Base-by-base conservation (phyloP, 2,797 vertebrate genomes). In the Microcaecilia unicolor region DNA sequence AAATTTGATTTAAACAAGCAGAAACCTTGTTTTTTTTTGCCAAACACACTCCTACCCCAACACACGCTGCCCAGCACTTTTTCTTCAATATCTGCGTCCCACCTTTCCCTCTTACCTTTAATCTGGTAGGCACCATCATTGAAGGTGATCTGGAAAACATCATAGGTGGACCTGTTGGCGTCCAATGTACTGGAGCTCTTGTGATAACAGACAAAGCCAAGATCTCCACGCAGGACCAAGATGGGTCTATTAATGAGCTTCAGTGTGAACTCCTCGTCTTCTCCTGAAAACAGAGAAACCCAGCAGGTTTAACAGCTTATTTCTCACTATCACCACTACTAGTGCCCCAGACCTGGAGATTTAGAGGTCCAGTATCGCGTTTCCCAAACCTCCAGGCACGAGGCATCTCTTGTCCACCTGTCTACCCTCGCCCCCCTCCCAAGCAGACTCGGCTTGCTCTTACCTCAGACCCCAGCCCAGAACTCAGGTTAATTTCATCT, bases 161-260 rank as follows among this genome's bases (percentile, higher is more conserved):
- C 93, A 5, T 97, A 97, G 60, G 87, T 59, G 0, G 95, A 97
- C 55, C 95, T 88, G 69, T 90, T 92, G 70, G 88, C 88, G 9
- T 99, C 92, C 53, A 99, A 76, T 6, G 86, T 86, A 67, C 89
- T 93, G 47, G 94, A 95, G 72, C 80, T 88, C 7, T 81, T 91
- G 58, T 92, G 93, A 67, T 87, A 86, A 61, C 93, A 91, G 52
- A 99, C 86, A n/a, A 93, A 99, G 25, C 95, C 95, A 2, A 94
- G 90, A 44, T 83, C 80, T 3, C 95, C 91, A 4, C 92, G 82
- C 37, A 99, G 83, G 66, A 98, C 94, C 70, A 98, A 60, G 61
- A 96, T 87, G 12, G 94, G 95, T 22, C 95, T 78, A 67, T 99
- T 99, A 62, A 96, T 93, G 28, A 97, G 79, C 65, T 95, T 97